Evolutionary conservation across 2,888 invertebrate genomes (phyloP).

Genomic region (Ichneumoninae sp.): DNA sequence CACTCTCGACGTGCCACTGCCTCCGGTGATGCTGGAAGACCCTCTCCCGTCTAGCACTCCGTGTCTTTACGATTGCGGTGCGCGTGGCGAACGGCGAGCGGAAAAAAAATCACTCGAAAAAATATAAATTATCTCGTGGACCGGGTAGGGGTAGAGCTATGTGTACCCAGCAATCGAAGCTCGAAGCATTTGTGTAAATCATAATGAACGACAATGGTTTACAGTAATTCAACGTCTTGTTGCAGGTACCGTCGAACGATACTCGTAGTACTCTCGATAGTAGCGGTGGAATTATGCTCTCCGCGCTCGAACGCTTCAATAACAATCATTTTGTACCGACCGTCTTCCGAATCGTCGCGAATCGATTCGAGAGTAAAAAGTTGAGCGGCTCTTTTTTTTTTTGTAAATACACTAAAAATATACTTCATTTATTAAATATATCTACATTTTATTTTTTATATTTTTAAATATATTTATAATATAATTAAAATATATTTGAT

Average conservation of each 20-base stretch:
- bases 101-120: not conserved
- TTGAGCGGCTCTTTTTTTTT: not conserved
- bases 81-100: not conserved
- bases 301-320: conserved; percentile 23
- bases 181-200: conserved; percentile 47
- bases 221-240: conserved; percentile 25
- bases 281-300: conserved; percentile 12
- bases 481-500: too few relatives aligned
- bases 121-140: not conserved
- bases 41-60: not conserved
- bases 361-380: not conserved
- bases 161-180: conserved; percentile 9
- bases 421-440: too few relatives aligned
- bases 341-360: not conserved
- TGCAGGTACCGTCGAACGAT: conserved; percentile 6
- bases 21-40: conserved; percentile 71
- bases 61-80: not conserved
- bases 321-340: not conserved
- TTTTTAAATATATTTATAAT: too few relatives aligned
- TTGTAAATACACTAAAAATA: too few relatives aligned
- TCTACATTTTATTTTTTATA: too few relatives aligned
- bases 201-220: conserved; percentile 31
- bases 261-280: not conserved
- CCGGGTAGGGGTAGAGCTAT: not conserved
- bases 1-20: conserved; percentile 76